Evolutionary conservation across 1,140 invertebrate genomes (phyloP).

Genomic region (Pteromalus puparum): DNA sequence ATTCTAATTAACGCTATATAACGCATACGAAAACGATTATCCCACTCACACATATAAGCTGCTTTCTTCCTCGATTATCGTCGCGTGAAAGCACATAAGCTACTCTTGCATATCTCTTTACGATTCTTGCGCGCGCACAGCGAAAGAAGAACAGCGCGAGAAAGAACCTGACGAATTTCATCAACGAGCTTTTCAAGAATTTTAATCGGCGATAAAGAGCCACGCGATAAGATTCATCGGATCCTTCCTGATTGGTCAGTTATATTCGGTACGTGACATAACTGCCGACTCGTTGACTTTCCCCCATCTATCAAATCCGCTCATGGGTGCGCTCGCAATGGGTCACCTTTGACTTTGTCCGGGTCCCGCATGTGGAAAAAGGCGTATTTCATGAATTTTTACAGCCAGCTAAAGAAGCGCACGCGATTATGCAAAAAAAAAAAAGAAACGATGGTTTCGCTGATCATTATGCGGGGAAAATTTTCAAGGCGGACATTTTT

Average conservation of each 20-base stretch:
- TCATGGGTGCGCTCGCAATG: slow-evolving; percentile 17
- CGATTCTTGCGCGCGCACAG: no score
- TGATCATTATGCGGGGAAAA: no score
- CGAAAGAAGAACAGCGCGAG: background rate
- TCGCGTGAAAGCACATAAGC: no score
- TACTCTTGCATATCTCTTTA: no score
- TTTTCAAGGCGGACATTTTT: no score
- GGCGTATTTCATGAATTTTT: slow-evolving; percentile 5
- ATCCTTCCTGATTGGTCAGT: slow-evolving; percentile 52
- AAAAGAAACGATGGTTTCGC: background rate
- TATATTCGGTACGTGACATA: slow-evolving; percentile 54
- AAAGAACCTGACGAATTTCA: background rate
- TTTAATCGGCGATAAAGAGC: background rate
- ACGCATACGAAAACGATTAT: no score
- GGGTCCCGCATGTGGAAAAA: background rate
- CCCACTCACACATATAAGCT: no score
- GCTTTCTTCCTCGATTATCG: background rate
- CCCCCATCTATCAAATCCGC: slow-evolving; percentile 63
- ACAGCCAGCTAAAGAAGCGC: background rate
- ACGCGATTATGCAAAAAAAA: slow-evolving; percentile 30
- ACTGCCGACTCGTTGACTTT: slow-evolving; percentile 56
- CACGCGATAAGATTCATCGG: slow-evolving; percentile 1
- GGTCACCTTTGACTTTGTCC: slow-evolving; percentile 22
- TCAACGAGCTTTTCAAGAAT: slow-evolving; percentile 9
- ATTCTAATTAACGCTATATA: no score